Conservation (phyloP, 2,888 invertebrate genomes). For the Chesias legatella region DNA sequence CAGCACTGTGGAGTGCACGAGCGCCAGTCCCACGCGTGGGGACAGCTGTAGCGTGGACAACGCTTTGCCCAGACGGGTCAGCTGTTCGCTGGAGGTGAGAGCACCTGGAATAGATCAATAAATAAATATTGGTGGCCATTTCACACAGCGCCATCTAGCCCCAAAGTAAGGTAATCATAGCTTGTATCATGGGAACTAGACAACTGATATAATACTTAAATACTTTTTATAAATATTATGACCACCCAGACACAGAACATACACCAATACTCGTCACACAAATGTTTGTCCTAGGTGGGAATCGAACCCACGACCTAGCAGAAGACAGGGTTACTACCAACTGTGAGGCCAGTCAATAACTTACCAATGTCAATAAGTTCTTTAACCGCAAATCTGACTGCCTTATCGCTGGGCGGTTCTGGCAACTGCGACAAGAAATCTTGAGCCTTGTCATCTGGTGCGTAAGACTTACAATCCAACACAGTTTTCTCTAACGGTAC, state of each 20-base stretch:
- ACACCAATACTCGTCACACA: no score
- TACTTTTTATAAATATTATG: no score
- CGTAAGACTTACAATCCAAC: constrained; percentile 82
- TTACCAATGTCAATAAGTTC: constrained; percentile 81
- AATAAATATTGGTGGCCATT: no score
- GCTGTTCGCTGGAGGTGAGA: constrained; percentile 76
- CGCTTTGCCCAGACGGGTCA: constrained; percentile 82
- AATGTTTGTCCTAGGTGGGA: no score
- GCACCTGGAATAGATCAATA: constrained; percentile 63
- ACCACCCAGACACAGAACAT: no score
- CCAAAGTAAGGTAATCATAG: no score
- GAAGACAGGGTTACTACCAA: no score
- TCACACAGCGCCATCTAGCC: no score
- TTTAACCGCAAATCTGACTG: constrained; percentile 78
- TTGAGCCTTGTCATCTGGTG: constrained; percentile 76
- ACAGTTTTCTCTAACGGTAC: constrained; percentile 80
- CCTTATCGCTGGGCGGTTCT: constrained; percentile 78
- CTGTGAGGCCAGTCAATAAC: no score
- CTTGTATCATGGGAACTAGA: no score
- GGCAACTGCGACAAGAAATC: constrained; percentile 82
- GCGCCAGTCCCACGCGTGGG: constrained; percentile 80
- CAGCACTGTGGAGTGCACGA: constrained; percentile 80
- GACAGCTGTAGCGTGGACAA: constrained; percentile 77
- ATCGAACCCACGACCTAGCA: no score
- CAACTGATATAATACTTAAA: no score